Conservation (phyloP, 1,140 invertebrate species). For the Conus betulinus region DNA sequence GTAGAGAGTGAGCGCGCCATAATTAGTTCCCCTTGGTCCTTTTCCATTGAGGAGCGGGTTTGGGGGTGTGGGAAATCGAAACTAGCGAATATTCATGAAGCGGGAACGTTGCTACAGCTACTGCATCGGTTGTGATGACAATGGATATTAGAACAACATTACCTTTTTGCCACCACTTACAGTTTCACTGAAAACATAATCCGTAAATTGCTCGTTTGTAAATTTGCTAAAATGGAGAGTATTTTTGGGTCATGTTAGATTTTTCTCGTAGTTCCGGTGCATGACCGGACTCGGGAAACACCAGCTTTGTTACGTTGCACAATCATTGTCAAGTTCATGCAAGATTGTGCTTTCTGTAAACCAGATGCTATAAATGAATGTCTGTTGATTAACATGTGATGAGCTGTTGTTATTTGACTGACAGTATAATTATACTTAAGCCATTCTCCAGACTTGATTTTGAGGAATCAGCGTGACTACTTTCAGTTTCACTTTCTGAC, state of each 20-base stretch:
- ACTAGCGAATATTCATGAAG: neutral
- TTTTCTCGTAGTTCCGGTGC: neutral
- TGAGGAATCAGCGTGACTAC: neutral
- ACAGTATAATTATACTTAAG: neutral
- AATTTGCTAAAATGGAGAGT: neutral
- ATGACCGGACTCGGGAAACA: too few relatives aligned
- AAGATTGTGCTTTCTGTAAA: too few relatives aligned
- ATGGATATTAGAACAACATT: neutral
- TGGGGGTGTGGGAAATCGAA: neutral
- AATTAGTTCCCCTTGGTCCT: neutral
- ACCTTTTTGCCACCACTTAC: neutral
- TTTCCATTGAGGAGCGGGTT: neutral
- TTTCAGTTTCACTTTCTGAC: neutral
- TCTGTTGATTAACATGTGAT: neutral
- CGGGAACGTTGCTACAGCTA: neutral
- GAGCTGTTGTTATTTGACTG: neutral
- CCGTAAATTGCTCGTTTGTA: neutral
- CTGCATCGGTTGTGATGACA: neutral
- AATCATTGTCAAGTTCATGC: too few relatives aligned
- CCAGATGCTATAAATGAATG: neutral
- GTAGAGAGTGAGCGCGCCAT: slow-evolving; percentile 12
- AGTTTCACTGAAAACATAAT: neutral
- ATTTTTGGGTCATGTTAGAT: neutral
- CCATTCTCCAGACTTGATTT: neutral
- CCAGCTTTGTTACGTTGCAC: neutral